Base-by-base conservation (phyloP, 2,888 invertebrate species). In the Thumatha senex region DNA sequence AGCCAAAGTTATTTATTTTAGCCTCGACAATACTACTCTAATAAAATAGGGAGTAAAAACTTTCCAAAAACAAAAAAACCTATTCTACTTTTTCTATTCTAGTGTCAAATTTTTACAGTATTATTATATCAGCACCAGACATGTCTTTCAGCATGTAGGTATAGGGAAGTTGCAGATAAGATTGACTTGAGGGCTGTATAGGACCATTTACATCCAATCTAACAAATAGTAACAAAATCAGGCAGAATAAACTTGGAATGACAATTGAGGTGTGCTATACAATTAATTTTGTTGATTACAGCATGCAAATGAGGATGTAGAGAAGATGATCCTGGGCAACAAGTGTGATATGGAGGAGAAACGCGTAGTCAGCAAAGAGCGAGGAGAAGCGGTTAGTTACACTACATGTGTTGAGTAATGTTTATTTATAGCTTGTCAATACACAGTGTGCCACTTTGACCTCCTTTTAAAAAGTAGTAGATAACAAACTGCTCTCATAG, bases 311-410 rank as follows among this genome's bases (percentile, higher is more conserved):
- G 98, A 98, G 92, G 98, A 99, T 92, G 98, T 99, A 47, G 98
- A 99, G 83, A 98, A 98, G 91, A 98, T 99, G 98, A 98, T 99
- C 74, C 92, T 99, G 74, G 99, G 98, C 62, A 99, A 99, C 89
- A 99, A 99, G 92, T 98, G 98, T 93, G 99, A 99, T 92, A 97
- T 98, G 97, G 96, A 97, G 72, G 98, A 98, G 76, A 98, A 97
- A 85, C 93, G 98, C 67, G 95, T 97, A 55, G 98, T 99, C 50
- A 96, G 95, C 86, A 98, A 96, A 89, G 98, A 98, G 75, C 94
- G 96, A 54, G 99, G 98, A 56, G 98, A 98, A 89, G 95, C 96
- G 70, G 98, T 98, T 86, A 95, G 96, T 15, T 44, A 9, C 12
- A 10, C 18, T 45, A 7, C 9, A 7, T 31, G 3, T 33, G 31